Evolutionary conservation across 2,113 vertebrate species (phyloP), one percentile per base, ranked within the genome.

Genomic region (Emydocephalus ijimae): DNA sequence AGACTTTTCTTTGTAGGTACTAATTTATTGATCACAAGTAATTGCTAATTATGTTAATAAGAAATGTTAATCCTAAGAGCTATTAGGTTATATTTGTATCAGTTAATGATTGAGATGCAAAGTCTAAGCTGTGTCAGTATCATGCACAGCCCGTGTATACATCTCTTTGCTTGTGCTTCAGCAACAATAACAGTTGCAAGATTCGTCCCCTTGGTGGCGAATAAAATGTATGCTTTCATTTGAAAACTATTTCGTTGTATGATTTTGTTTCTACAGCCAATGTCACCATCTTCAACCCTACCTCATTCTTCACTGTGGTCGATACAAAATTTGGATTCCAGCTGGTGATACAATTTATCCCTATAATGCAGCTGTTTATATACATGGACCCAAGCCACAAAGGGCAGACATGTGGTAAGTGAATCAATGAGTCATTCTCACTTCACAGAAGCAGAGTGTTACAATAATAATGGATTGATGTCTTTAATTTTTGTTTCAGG

Each of bases 341-440:
- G 93, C 21, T 99, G n/a, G 94, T 97, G 61, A 74, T 99, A 74
- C 98, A 99, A 95, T 97, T 99, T 0, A 91, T 95, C 3, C 99
- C 99, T 4, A 1, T 96, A 59, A 99, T 99, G 99, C 99, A 99
- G 95, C 93, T 98, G 91, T 99, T 98, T 90, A 94, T 99, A 95
- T 95, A 94, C 18, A 91, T 98, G 90, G 85, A 96, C 0, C 92
- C 97, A 0, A 59, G 85, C 3, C 94, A 98, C 69, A 97, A 97
- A 92, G 98, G 97, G 89, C 97, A 93, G 92, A 99, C 98, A 4
- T 98, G 98, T n/a, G 99, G 99, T 99, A 95, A 96, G 98, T 74
- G 56, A 91, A n/a, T 56, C 89, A 93, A 69, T 39, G 0, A 0
- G 34, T 93, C 64, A 23, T n/a, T 74, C 50, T 55, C 9, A 87